phyloP scores from a whole-genome alignment of 2,113 vertebrate species.

The Datnioides undecimradiatus region DNA sequence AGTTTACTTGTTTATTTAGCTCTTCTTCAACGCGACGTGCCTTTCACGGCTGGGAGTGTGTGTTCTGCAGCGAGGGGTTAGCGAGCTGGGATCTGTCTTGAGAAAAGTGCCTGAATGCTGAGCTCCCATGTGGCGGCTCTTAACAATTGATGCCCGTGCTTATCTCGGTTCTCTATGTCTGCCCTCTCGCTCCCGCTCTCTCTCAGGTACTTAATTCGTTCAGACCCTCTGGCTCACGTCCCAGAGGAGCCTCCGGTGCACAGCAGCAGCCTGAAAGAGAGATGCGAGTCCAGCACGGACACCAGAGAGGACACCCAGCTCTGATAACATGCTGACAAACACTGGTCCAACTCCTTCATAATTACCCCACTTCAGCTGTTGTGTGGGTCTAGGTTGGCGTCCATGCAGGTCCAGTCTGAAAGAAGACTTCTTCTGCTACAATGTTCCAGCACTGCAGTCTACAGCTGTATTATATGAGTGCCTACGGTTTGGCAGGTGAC shows the following conservation, averaged over 20 bases:
- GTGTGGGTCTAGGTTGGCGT: neutral
- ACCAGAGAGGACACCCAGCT: slow-evolving; percentile 87
- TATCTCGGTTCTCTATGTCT: neutral
- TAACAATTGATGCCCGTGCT: neutral
- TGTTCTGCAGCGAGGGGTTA: neutral
- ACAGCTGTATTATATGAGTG: slow-evolving; percentile 57
- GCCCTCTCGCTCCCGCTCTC: neutral
- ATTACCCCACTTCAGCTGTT: neutral
- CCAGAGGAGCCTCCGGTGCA: slow-evolving; percentile 85
- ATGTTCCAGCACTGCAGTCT: slow-evolving; percentile 41
- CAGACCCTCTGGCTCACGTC: slow-evolving; percentile 93
- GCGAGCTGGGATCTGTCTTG: neutral
- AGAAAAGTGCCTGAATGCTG: neutral
- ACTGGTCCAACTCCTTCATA: neutral
- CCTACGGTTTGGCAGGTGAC: slow-evolving; percentile 54
- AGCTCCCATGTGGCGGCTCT: neutral
- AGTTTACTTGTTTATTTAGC: slow-evolving; percentile 5
- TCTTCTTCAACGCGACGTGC: neutral
- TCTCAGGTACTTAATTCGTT: slow-evolving; percentile 93
- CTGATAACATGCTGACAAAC: slow-evolving; percentile 49
- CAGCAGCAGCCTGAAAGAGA: slow-evolving; percentile 86
- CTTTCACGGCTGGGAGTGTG: neutral
- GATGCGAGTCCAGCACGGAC: slow-evolving; percentile 82
- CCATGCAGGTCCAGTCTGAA: slow-evolving; percentile 24
- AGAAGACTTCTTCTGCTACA: slow-evolving; percentile 25